These are phyloP conservation scores for Plutomurus gul DNA, from an alignment of 1,140 invertebrate genomes.

Conservation along the genomic window DNA sequence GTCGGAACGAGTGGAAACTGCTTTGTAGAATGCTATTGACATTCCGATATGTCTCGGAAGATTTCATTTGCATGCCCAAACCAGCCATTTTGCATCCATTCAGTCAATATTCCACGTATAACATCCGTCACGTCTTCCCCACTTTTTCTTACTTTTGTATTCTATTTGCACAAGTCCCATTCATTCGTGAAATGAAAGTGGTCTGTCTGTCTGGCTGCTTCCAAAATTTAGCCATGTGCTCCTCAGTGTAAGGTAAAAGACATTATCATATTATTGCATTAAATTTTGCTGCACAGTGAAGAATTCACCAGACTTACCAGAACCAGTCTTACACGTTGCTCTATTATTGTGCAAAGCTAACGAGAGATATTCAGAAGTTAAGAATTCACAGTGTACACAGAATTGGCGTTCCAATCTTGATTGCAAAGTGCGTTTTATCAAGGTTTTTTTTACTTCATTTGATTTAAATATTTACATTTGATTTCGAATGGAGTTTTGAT, in stretches of 20 bases:
- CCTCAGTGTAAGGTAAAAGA: not conserved
- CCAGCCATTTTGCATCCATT: conserved; percentile 26
- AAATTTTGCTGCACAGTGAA: not conserved
- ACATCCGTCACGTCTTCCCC: conserved; percentile 26
- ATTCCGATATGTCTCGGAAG: conserved; percentile 20
- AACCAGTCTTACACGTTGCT: not conserved
- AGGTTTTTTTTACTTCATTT: too few relatives aligned
- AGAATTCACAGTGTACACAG: too few relatives aligned
- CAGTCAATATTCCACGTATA: conserved; percentile 24
- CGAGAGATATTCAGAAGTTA: not conserved
- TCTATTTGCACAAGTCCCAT: conserved; percentile 28
- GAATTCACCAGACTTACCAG: not conserved
- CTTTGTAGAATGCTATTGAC: conserved; percentile 3
- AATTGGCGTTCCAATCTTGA: too few relatives aligned
- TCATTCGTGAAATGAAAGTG: conserved; percentile 27
- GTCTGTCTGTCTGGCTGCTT: not conserved
- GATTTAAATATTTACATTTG: too few relatives aligned
- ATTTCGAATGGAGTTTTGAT: too few relatives aligned
- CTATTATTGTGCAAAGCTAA: not conserved
- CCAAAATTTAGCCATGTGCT: not conserved
- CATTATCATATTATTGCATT: not conserved
- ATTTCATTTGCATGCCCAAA: conserved; percentile 23
- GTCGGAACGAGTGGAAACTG: not conserved
- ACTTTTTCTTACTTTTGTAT: conserved; percentile 30
- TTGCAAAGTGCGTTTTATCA: too few relatives aligned